phyloP scores from a whole-genome alignment of 2,888 invertebrate genomes.

The Pterostichus niger region DNA sequence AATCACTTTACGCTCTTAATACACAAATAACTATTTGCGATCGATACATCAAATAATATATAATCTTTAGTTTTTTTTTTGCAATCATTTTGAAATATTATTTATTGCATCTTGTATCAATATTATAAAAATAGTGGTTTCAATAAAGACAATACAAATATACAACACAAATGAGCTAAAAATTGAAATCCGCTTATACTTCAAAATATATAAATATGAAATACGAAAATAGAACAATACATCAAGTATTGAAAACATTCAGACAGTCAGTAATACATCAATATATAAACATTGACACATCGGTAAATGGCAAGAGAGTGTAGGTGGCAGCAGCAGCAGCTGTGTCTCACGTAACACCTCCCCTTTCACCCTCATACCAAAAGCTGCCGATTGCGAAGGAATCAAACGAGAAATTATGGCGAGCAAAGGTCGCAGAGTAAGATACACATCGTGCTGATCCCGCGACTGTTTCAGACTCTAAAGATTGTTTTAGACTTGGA shows the following conservation, averaged over 20 bases:
- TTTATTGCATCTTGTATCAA: too few species aligned
- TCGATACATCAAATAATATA: too few species aligned
- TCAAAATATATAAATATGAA: neutral
- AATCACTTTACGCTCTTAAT: too few species aligned
- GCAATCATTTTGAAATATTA: too few species aligned
- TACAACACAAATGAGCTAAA: too few species aligned
- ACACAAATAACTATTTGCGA: too few species aligned
- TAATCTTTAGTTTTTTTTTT: too few species aligned
- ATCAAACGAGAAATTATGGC: constrained; percentile 61
- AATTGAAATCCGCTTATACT: too few species aligned
- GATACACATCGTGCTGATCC: constrained; percentile 59
- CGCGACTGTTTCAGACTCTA: constrained; percentile 8
- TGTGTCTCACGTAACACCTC: neutral
- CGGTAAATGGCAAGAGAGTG: constrained; percentile 27
- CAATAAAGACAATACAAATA: too few species aligned
- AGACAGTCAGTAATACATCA: constrained; percentile 51
- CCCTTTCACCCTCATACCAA: neutral
- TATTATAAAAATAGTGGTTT: too few species aligned
- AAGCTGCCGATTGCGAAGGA: constrained; percentile 29
- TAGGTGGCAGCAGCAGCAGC: constrained; percentile 7
- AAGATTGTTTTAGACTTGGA: constrained; percentile 15
- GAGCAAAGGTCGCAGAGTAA: constrained; percentile 48
- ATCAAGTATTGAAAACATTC: constrained; percentile 39
- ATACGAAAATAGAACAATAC: neutral
- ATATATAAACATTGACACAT: constrained; percentile 59